A percentile compares a stretch with the other conserved stretches of the same genome.
phyloP scores from a whole-genome alignment of 2,113 vertebrate species.

The Chloropsis cyanopogon region DNA sequence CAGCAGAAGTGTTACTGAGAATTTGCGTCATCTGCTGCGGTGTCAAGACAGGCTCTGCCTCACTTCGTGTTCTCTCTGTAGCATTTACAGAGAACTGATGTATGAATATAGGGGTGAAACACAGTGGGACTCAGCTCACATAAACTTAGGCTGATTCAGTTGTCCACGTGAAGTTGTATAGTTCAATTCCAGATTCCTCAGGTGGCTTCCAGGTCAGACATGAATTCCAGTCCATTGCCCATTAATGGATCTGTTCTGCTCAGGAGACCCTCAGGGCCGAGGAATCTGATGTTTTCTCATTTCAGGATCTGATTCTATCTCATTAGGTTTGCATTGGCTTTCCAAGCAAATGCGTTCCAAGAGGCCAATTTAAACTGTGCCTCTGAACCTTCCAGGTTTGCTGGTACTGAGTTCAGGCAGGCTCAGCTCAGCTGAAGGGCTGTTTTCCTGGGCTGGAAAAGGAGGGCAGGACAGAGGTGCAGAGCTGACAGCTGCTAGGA shows the following conservation, averaged over 20 bases:
- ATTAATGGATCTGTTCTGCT: not conserved
- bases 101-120: not conserved
- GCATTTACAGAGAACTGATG: not conserved
- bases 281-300: not conserved
- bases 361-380: not conserved
- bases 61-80: fast-evolving
- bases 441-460: not conserved
- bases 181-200: not conserved
- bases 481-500: not conserved
- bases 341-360: too few species aligned
- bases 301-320: not conserved
- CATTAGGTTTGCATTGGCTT: not conserved
- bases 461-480: not conserved
- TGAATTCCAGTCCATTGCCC: not conserved
- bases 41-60: not conserved
- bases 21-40: not conserved
- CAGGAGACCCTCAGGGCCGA: not conserved
- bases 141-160: not conserved
- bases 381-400: not conserved
- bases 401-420: not conserved
- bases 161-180: fast-evolving
- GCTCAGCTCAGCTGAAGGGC: not conserved
- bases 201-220: not conserved
- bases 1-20: not conserved
- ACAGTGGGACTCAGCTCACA: not conserved